A percentile compares a stretch with the other conserved stretches of the same genome.
phyloP scores from a whole-genome alignment of 2,888 invertebrate genomes.

The Sylvicola fuscatus region DNA sequence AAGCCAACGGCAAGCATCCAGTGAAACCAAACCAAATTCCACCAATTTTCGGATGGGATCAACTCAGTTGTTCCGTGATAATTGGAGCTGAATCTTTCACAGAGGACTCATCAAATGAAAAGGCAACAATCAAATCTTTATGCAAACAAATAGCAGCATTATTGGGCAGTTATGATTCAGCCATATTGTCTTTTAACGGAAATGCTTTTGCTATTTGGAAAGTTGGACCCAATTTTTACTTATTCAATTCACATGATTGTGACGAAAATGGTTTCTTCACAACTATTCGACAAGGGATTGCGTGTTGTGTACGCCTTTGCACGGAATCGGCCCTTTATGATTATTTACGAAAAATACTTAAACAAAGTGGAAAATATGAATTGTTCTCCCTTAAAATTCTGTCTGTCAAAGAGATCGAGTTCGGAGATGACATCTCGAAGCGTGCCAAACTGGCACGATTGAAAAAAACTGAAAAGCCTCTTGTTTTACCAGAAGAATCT shows the following conservation, averaged over 20 bases:
- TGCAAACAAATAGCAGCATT: slow-evolving; percentile 5
- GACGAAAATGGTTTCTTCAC: slow-evolving; percentile 5
- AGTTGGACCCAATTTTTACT: slow-evolving; percentile 3
- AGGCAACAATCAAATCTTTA: slow-evolving; percentile 1
- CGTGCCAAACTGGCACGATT: not conserved
- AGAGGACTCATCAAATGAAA: slow-evolving; percentile 3
- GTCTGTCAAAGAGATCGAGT: not conserved
- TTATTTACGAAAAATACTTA: slow-evolving; percentile 1
- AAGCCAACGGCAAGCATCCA: slow-evolving; percentile 5
- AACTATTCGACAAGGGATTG: slow-evolving; percentile 3
- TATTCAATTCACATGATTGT: slow-evolving; percentile 7
- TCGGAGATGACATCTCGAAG: not conserved
- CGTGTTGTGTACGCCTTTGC: slow-evolving; percentile 3
- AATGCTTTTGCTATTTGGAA: slow-evolving; percentile 10
- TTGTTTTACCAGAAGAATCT: not conserved
- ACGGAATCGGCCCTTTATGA: not conserved
- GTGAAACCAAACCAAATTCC: slow-evolving; percentile 9
- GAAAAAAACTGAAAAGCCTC: not conserved
- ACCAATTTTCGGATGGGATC: slow-evolving; percentile 9
- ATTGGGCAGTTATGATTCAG: slow-evolving; percentile 5
- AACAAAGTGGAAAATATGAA: not conserved
- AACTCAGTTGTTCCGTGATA: slow-evolving; percentile 7
- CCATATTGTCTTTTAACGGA: slow-evolving; percentile 7
- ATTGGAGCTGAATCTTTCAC: slow-evolving; percentile 5
- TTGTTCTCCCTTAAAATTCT: slow-evolving; percentile 2